A percentile compares a stretch with the other conserved stretches of the same genome.
These are phyloP conservation scores for Bathynomus jamesi DNA, from an alignment of 1,140 invertebrate species.

Conservation along the genomic window DNA sequence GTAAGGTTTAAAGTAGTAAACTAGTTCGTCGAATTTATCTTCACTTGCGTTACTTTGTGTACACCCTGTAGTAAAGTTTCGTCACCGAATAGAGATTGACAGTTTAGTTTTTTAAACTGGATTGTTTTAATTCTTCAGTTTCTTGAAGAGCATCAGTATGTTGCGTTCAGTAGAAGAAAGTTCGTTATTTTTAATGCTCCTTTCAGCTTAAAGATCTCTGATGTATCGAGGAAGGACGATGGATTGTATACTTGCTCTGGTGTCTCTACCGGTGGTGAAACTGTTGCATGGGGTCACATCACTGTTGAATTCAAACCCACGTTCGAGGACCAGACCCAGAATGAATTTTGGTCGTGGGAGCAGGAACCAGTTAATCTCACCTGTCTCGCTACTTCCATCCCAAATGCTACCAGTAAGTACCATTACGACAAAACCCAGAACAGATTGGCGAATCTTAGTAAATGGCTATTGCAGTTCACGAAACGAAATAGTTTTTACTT, in stretches of 20 bases:
- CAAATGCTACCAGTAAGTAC: slow-evolving; percentile 63
- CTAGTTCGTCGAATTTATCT: no score
- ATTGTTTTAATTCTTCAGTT: neutral
- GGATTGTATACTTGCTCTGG: slow-evolving; percentile 83
- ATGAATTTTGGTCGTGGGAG: slow-evolving; percentile 72
- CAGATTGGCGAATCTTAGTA: no score
- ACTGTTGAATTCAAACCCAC: slow-evolving; percentile 72
- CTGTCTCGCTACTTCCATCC: slow-evolving; percentile 80
- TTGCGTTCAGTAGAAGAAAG: no score
- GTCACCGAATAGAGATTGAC: no score
- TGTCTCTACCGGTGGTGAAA: slow-evolving; percentile 63
- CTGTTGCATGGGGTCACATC: slow-evolving; percentile 68
- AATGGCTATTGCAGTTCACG: no score
- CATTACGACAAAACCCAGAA: neutral
- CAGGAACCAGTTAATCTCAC: slow-evolving; percentile 69
- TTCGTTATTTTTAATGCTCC: neutral
- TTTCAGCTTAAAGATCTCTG: slow-evolving; percentile 41
- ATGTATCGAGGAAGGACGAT: slow-evolving; percentile 61
- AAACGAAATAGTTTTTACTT: no score
- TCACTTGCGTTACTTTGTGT: no score
- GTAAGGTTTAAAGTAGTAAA: no score
- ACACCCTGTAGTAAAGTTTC: no score
- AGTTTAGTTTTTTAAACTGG: slow-evolving; percentile 35
- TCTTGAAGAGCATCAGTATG: neutral
- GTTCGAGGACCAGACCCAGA: slow-evolving; percentile 59